Base-by-base conservation (phyloP, 2,888 invertebrate species). In the Cyaniris semiargus region DNA sequence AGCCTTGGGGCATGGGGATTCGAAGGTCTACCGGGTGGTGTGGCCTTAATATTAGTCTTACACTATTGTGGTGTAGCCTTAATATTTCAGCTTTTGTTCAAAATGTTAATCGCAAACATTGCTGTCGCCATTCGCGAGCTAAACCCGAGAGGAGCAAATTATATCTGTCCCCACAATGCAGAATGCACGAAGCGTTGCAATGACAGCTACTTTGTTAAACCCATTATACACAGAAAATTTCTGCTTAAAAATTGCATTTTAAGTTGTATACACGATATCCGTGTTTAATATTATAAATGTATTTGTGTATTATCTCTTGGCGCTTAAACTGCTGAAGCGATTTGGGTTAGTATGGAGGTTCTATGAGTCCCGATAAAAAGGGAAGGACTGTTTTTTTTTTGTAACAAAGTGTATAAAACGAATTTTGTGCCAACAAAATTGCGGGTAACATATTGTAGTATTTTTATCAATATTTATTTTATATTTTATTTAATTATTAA, bases 151-250 rank as follows among this genome's bases (percentile, higher is more conserved):
- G 60, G 21, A 13, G 60, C 66, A 31, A 66, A 66, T 66, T 66
- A 66, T 15, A 66, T 31, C 66, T 66, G 66, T 66, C 66, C 15
- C 7, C 27, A 31, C 66, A 27, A 66, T 66, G 27, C 66, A 31
- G 18, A 66, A 66, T 66, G 66, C 66, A 66, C 66, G 27, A 15
- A 66, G 66, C 66, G 27, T 66, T 66, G 15, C 66, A 27, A 6
- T 66, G 66, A 66, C 66, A 66, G 66, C 18, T 31, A 66, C 66
- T 66, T 66, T 31, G 66, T 27, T 66, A 66, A 6, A 6, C 66
- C 66, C 27, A 31, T 66, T 66, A 27, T 66, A 13, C 13, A 27
- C 21, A 66, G 66, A 66, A 66, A 66, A 66, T 66, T 31, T 15
- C 27, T 27, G 27, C 13, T 60, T 27, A 18, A 27, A 27, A 60